phyloP scores from a whole-genome alignment of 2,113 vertebrate species.

The Daphoenositta chrysoptera region DNA sequence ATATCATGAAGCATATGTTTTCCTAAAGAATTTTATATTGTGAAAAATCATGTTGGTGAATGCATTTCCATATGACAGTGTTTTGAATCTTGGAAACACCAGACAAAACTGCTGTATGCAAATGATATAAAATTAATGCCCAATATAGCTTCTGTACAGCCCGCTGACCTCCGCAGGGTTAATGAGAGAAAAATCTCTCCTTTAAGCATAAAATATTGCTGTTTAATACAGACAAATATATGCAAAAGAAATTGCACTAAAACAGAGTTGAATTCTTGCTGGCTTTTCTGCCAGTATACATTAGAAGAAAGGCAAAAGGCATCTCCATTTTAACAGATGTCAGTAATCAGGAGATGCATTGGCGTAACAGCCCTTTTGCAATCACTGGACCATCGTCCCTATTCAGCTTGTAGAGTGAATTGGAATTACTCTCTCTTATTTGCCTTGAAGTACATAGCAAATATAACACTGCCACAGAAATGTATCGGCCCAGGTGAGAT shows the following conservation, averaged over 20 bases:
- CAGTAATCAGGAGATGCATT: not conserved
- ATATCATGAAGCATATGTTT: not conserved
- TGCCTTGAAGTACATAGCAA: not conserved
- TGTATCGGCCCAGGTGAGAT: not conserved
- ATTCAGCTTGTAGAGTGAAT: not conserved
- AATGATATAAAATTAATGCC: not conserved
- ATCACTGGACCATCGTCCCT: accelerated
- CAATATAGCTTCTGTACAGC: not conserved
- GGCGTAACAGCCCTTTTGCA: not conserved
- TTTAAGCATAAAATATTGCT: conserved; percentile 1
- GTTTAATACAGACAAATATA: not conserved
- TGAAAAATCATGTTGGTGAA: not conserved
- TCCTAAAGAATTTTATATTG: not conserved
- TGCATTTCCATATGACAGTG: not conserved
- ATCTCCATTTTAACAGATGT: not conserved
- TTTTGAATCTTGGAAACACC: not conserved
- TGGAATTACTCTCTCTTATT: not conserved
- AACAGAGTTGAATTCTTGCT: not conserved
- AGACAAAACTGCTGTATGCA: not conserved
- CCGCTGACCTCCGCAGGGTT: not conserved
- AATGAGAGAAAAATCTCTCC: not conserved
- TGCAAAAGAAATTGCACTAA: not conserved
- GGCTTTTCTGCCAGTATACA: not conserved
- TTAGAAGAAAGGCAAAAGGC: not conserved
- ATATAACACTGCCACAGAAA: not conserved